Conservation (phyloP, 2,113 vertebrate genomes). For the Halichoerus grypus region DNA sequence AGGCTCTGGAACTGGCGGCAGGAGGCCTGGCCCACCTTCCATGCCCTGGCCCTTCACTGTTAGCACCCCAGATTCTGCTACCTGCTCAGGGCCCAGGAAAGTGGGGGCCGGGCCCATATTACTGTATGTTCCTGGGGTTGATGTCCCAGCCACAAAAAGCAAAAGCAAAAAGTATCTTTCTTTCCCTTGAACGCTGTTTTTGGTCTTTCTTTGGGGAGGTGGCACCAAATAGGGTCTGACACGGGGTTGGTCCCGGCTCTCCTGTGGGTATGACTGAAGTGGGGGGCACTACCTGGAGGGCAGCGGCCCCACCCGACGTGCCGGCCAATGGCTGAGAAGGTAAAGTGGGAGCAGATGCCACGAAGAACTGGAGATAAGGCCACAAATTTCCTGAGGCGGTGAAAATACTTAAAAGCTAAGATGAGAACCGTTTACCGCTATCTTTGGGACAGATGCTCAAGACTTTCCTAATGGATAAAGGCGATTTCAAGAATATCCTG, state of each 20-base stretch:
- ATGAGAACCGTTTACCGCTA: background rate
- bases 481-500: background rate
- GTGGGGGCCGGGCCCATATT: background rate
- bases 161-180: background rate
- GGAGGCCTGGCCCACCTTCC: background rate
- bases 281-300: too few relatives aligned
- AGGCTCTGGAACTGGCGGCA: background rate
- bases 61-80: background rate
- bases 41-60: background rate
- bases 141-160: background rate
- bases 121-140: background rate
- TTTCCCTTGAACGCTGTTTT: background rate
- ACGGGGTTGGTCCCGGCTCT: background rate
- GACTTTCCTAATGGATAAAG: background rate
- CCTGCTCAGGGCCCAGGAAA: background rate
- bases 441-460: background rate
- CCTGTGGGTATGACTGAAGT: fast-evolving
- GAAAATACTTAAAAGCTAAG: slow-evolving; percentile 6
- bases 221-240: background rate
- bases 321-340: background rate
- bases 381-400: background rate
- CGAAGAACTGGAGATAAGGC: background rate
- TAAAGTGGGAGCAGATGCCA: background rate
- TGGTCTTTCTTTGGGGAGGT: background rate
- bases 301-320: background rate